Evolutionary conservation across 2,113 vertebrate genomes (phyloP), one percentile per base, ranked within the genome.

Genomic region (Regulus satrapa): DNA sequence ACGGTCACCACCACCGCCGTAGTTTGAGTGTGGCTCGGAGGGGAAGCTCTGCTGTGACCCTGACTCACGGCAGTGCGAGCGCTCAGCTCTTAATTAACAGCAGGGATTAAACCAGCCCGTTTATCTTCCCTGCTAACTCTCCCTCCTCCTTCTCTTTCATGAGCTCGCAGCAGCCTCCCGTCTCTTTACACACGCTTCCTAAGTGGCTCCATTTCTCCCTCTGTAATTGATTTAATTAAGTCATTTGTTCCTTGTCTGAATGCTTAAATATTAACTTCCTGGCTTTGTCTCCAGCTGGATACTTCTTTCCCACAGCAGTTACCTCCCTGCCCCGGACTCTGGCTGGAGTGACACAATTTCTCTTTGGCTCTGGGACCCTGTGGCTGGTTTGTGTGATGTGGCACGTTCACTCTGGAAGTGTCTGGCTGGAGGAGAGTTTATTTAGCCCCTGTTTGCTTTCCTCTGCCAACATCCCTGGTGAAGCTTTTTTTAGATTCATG

Each of bases 201-300:
- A 94, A 96, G 92, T 96, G 87, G 88, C 83, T 94, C 90, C 66
- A 55, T 95, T 94, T 95, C 94, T 96, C 85, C 84, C 69, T 67
- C 91, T 88, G 89, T 96, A 97, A 96, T 96, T 97, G 96, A 96
- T 93, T 97, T 96, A 97, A 96, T 96, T 97, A 97, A 95, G 92
- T 93, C 95, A 94, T 96, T 96, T 97, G 95, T 97, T 96, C 95
- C 93, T 88, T 96, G 96, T 96, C 93, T 92, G 77, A 90, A 92
- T 77, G 90, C 93, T 97, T 97, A 96, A 97, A 97, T 96, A 97
- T 96, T 94, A 96, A 96, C 96, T 96, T 97, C 95, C 96, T 91
- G 94, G 68, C 85, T 97, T 96, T 97, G 95, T 96, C 94, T 95
- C 85, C 88, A 85, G 91, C 92, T 92, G 85, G 71, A 81, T 64